Percentiles rank a stretch among this genome's conserved stretches.
Evolutionary conservation across 2,888 invertebrate genomes (phyloP).

Genomic region (Cryptocephalus moraei): DNA sequence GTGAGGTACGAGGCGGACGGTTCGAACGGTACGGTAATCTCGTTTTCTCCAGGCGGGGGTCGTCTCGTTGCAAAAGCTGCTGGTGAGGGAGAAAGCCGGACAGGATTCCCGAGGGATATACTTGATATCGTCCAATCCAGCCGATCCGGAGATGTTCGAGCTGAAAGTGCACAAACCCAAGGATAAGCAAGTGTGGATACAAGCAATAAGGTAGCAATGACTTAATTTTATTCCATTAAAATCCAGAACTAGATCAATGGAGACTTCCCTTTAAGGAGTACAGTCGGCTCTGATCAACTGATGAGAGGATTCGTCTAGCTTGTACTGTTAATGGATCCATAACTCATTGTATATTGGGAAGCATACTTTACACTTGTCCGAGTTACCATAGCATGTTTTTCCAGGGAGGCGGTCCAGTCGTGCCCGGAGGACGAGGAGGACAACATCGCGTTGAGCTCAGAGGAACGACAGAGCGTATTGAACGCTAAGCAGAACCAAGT

Average conservation of each 20-base stretch:
- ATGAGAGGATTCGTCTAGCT: too few species aligned
- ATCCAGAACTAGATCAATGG: too few species aligned
- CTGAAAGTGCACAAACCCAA: constrained; percentile 79
- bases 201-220: constrained; percentile 58
- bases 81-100: constrained; percentile 91
- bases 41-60: constrained; percentile 63
- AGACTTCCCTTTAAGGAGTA: too few species aligned
- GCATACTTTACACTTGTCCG: too few species aligned
- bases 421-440: constrained; percentile 78
- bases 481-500: constrained; percentile 72
- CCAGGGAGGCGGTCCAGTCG: constrained; percentile 65
- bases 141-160: constrained; percentile 94
- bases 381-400: too few species aligned
- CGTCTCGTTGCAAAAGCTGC: constrained; percentile 79
- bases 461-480: constrained; percentile 66
- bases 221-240: too few species aligned
- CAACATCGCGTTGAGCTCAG: constrained; percentile 58
- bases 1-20: constrained; percentile 37
- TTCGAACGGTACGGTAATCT: too few species aligned
- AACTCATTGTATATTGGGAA: too few species aligned
- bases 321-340: too few species aligned
- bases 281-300: too few species aligned
- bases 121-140: constrained; percentile 83
- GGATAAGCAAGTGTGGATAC: constrained; percentile 85
- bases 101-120: constrained; percentile 82